Conservation (phyloP, 2,888 invertebrate species). For the Thalpophila matura region DNA sequence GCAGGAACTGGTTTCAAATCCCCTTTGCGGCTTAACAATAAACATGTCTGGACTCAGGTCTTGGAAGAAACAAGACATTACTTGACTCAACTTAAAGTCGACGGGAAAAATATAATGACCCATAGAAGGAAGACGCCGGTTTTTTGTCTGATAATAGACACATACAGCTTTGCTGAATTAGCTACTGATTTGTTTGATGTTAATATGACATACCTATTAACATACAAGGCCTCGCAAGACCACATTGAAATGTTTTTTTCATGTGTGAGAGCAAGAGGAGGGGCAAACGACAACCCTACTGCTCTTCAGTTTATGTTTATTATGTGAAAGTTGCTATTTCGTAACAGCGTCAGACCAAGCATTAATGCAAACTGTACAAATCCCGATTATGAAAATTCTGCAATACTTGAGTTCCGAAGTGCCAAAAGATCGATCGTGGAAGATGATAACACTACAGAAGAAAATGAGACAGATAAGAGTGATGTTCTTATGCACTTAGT, state of each 20-base stretch:
- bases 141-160: conserved; percentile 13
- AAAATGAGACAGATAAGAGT: conserved; percentile 30
- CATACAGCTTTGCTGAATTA: conserved; percentile 16
- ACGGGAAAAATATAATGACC: conserved; percentile 20
- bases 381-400: conserved; percentile 19
- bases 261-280: conserved; percentile 30
- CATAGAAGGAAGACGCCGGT: conserved; percentile 31
- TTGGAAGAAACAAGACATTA: conserved; percentile 22
- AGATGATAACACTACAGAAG: conserved; percentile 22
- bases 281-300: conserved; percentile 28
- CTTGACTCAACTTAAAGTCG: conserved; percentile 22
- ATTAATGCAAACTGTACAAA: conserved; percentile 27
- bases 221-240: conserved; percentile 27
- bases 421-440: conserved; percentile 21
- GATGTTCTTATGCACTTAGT: conserved; percentile 33
- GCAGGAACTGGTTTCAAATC: conserved; percentile 40
- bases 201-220: conserved; percentile 22
- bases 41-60: conserved; percentile 14
- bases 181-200: conserved; percentile 10
- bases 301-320: conserved; percentile 32
- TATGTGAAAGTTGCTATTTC: conserved; percentile 36
- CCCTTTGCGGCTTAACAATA: conserved; percentile 38
- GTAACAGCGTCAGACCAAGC: conserved; percentile 32
- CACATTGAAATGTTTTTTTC: conserved; percentile 42
- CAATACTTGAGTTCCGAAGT: conserved; percentile 22